A percentile compares a stretch with the other conserved stretches of the same genome.
These are phyloP conservation scores for Chascanopsetta lugubris DNA, from an alignment of 2,113 vertebrate genomes.

Conservation along the genomic window DNA sequence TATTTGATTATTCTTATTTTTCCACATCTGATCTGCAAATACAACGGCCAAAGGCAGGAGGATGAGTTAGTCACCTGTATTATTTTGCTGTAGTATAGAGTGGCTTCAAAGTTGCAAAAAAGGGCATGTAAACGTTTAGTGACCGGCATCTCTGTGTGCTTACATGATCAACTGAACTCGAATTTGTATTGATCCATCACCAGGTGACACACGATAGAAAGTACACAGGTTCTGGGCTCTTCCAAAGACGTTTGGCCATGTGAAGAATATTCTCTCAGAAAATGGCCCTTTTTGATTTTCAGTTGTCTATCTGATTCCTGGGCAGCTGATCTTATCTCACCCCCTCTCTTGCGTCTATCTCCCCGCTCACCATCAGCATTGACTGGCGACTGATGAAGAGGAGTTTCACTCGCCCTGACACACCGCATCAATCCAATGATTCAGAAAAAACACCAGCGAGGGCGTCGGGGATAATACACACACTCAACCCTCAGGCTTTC, in stretches of 20 bases:
- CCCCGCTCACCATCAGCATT: conserved; percentile 35
- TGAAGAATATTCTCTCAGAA: conserved; percentile 1
- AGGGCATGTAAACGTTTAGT: too few species aligned
- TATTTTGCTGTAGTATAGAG: too few species aligned
- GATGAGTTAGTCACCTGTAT: too few species aligned
- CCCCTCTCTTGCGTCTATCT: neutral
- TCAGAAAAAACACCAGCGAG: conserved; percentile 34
- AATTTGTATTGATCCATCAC: too few species aligned
- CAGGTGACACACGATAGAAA: too few species aligned
- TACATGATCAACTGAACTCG: too few species aligned
- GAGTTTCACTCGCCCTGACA: conserved; percentile 51
- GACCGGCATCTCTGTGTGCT: too few species aligned
- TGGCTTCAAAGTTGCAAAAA: too few species aligned
- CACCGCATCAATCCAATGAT: conserved; percentile 51
- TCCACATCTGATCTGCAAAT: too few species aligned
- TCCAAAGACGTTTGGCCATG: neutral
- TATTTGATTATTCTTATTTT: neutral
- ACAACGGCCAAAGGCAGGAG: too few species aligned
- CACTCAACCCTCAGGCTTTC: conserved; percentile 41
- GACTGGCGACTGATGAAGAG: conserved; percentile 58
- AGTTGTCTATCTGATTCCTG: neutral
- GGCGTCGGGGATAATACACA: conserved; percentile 28
- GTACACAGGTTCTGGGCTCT: neutral
- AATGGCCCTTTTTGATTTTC: neutral
- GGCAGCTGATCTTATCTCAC: neutral